Evolutionary conservation across 1,140 invertebrate species (phyloP), one percentile per base, ranked within the genome.

Genomic region (Drosophila leontia): DNA sequence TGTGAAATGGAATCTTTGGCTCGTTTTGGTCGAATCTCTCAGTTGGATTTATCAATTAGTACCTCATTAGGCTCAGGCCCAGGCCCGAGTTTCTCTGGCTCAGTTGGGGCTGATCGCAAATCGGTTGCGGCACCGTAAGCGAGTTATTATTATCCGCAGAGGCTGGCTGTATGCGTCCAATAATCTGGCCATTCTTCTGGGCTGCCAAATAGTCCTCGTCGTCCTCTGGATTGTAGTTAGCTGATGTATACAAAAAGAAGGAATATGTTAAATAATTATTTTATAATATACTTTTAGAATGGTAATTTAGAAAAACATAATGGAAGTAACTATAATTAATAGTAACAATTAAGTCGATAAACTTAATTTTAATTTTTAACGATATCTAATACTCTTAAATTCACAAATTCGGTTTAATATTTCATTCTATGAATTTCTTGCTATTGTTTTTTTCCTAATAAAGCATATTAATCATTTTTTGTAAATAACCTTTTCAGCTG

Each of bases 221-320:
- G 9, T 93, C 92, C n/a, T 93, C 92, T 32, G 92, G 88, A 82
- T 93, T 92, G 39, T 93, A 93, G 53, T 93, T 92, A 13, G 92
- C 92, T 93, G 44, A 41, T 55, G 37, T 9, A 9, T 6, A 37
- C 88, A 44, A 26, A 39, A 56, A 42, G 3, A 34, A 8, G 2
- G 17, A 57, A n/a, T n/a, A 37, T 19, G 3, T 15, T n/a, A 3
- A 8, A 50, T 50, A 29, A 29, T 6, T 29, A 29, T 29, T 26
- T 26, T 26, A 5, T 26, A 26, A 29, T 6, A 0, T 6, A 29
- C 26, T 6, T 6, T 7, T 29, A 29, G 26, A 29, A 29, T 29
- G 5, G 26, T 29, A 6, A 1, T 48, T 2, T 8, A 1, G 1
- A 29, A 48, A 15, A 48, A 0, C 7, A 0, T 3, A 13, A 23